Percentiles rank a stretch among this genome's conserved stretches.
phyloP scores from a whole-genome alignment of 2,797 vertebrate genomes.

The Gallirallus australis region DNA sequence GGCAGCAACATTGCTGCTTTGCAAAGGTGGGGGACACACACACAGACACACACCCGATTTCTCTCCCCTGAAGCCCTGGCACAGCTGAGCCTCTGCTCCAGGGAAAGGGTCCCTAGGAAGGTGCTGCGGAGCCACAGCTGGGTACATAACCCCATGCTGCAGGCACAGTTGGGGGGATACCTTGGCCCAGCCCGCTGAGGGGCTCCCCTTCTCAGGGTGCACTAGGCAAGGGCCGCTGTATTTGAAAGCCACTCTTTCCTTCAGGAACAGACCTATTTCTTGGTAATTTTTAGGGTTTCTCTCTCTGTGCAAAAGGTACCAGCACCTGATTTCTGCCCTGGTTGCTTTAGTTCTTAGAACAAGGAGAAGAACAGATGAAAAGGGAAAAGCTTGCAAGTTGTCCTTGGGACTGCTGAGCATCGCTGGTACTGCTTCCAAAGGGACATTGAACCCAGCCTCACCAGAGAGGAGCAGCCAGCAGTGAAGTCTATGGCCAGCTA shows the following conservation, averaged over 20 bases:
- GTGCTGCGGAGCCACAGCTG: background rate
- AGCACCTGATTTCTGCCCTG: background rate
- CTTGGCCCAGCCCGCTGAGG: rapidly evolving
- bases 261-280: background rate
- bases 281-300: background rate
- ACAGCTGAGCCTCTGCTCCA: rapidly evolving
- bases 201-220: background rate
- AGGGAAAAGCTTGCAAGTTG: background rate
- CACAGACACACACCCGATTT: background rate
- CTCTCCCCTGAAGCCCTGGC: background rate
- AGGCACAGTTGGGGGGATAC: background rate
- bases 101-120: background rate
- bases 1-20: background rate
- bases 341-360: background rate
- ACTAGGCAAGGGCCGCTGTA: background rate
- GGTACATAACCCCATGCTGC: rapidly evolving
- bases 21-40: too few species aligned
- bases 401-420: background rate
- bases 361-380: background rate
- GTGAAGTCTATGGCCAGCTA: background rate
- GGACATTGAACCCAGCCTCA: background rate
- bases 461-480: background rate
- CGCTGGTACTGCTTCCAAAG: background rate
- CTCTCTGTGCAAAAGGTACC: background rate
- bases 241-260: background rate